Evolutionary conservation across 1,140 invertebrate species (phyloP), one percentile per base, ranked within the genome.

Genomic region (Neodiprion virginianus): DNA sequence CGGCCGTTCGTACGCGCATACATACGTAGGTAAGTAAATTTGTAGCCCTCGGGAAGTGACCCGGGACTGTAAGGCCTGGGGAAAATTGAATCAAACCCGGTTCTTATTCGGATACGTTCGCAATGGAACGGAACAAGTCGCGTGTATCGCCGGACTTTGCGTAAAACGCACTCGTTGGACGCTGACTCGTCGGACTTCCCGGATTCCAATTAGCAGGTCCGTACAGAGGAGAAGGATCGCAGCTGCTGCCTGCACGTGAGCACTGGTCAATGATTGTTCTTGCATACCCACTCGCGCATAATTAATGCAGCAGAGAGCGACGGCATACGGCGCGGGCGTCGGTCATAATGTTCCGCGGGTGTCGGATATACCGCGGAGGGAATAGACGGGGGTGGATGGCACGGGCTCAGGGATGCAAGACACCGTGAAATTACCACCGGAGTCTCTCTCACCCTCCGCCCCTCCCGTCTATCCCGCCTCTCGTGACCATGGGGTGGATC

Each of bases 401-500:
- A 79, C 82, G 82, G 82, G 85, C 86, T 88, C 87, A 88, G 87
- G 78, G 88, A 88, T 89, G 88, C 88, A 88, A 88, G 88, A 88
- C 87, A 88, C 87, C 88, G 88, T 89, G 88, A 89, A 89, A 88
- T 89, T 89, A 89, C 88, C 88, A 88, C 75, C 87, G 85, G 87
- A 87, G 84, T 86, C 85, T 86, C 87, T 87, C 87, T 87, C 28
- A 40, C 11, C 11, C 11, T 61, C 53, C 53, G 10, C n/a, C 50
- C n/a, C 50, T 10, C 17, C 1, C 17, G 17, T 21, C 17, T 21
- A 21, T 21, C 17, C 17, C 17, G 17, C 17, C 17, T 21, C 17
- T 21, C 17, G 17, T 40, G 28, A 85, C 82, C 86, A 82, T 79
- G 79, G 77, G 83, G 79, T 84, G 81, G 75, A 78, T 75, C 61